Evolutionary conservation across 2,888 invertebrate genomes (phyloP), one percentile per base, ranked within the genome.

Genomic region (Phortica magna): DNA sequence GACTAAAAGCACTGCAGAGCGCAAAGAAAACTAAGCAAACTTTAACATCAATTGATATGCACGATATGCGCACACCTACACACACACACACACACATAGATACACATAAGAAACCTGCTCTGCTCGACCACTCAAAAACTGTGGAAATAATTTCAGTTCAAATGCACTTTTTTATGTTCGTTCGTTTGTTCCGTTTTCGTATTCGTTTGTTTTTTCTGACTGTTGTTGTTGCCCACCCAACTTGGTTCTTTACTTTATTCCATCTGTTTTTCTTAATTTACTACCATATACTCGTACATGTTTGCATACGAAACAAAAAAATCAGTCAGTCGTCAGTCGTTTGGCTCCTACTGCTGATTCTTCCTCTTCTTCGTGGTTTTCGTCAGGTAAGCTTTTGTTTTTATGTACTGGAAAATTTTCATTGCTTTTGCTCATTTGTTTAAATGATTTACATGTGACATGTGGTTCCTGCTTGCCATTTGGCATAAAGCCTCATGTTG

Each of bases 21-120:
- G 22, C 17, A 31, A 61, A 61, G 10, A 61, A 22, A 42, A 19
- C 19, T 17, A 59, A 57, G 53, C 22, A 72, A 59, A 14, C 10
- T 61, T 61, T 22, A 19, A 61, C 22, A 61, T 61, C 67, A 67
- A 75, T 75, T 75, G 74, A 68, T 75, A 75, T 75, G 74, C 74
- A 75, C 48, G 74, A 68, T 68, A 41, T n/a, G 68, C 55, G 17
- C 41, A n/a, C 67, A 71, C 70, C 70, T 71, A 71, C 70, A 53
- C 70, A 65, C 39, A 14, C 41, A 65, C 41, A 41, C 10, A 10
- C 65, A 65, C 4, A 48, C 0, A 70, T 31, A 70, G 48, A 48
- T 7, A 65, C 7, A 65, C 41, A 61, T 22, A 64, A 48, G 48
- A 48, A 48, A 48, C 48, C 48, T 14, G 48, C 14, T 48, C 48